Base-by-base conservation (phyloP, 1,140 invertebrate genomes). In the Drosophila nasuta region DNA sequence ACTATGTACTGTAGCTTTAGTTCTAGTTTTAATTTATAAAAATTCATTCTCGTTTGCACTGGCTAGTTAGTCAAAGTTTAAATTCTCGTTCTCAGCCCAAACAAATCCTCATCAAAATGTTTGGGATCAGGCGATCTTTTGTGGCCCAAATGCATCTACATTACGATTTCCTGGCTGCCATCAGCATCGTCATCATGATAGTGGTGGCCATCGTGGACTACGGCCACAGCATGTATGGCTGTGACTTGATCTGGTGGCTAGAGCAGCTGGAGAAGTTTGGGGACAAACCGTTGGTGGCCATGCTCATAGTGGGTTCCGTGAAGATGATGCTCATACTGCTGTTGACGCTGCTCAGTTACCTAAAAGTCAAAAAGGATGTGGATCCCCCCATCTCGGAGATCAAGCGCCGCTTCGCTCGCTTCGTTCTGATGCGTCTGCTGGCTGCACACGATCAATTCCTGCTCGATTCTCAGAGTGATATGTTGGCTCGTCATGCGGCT, bases 351-450 rank as follows among this genome's bases (percentile, higher is more conserved):
- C 35, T 67, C 25, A 77, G 70, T 8, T 80, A 66, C 35, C 25
- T 48, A 1, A n/a, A 56, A 2, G 5, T 35, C 10, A 15, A n/a
- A 1, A 15, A 33, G 6, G 17, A 46, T 13, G 7, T 51, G 10
- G 64, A 65, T 1, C 49, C 60, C 10, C 20, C 80, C 1, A 58
- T 82, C n/a, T 8, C 56, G 5, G 28, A 33, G 20, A 57, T 68
- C 1, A 74, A 68, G 20, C 73, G 45, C 2, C 83, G 83, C 7
- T 87, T 72, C 68, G 43, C 66, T n/a, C 77, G 69, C 1, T 88
- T 75, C 8, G 51, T 81, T 15, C 5, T 88, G 1, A 88, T 88
- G 83, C 74, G 74, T 8, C 64, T 88, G 2, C 5, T 88, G 45
- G 63, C 60, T 1, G 68, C 66, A 25, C 25, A 78, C 1, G 48